These are phyloP conservation scores for Latheticus oryzae DNA, from an alignment of 2,888 invertebrate species.

Conservation along the genomic window DNA sequence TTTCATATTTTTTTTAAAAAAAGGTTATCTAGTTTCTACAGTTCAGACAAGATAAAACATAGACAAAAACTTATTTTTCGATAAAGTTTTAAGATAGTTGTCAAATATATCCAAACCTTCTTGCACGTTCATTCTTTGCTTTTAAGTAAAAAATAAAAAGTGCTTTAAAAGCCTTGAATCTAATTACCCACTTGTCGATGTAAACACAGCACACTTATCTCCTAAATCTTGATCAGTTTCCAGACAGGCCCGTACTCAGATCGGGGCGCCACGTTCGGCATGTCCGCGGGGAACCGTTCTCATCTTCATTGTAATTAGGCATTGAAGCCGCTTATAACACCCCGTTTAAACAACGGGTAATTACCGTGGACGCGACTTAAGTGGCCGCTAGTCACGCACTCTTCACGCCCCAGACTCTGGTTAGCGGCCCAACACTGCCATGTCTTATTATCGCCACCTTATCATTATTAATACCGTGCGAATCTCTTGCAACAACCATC, in stretches of 20 bases:
- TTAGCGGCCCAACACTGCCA: slow-evolving; percentile 46
- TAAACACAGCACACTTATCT: slow-evolving; percentile 49
- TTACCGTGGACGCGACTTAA: slow-evolving; percentile 43
- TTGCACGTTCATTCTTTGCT: too few relatives aligned
- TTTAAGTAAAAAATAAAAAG: too few relatives aligned
- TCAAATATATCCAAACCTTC: too few relatives aligned
- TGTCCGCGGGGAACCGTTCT: slow-evolving; percentile 36
- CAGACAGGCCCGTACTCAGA: slow-evolving; percentile 22
- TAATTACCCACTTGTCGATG: slow-evolving; percentile 52
- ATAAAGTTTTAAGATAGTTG: too few relatives aligned
- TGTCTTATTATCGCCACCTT: slow-evolving; percentile 43
- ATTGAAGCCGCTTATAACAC: slow-evolving; percentile 41
- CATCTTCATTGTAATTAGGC: slow-evolving; percentile 38
- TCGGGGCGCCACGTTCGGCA: slow-evolving; percentile 41
- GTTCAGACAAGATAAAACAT: too few relatives aligned
- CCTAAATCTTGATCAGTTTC: slow-evolving; percentile 50
- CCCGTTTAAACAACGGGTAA: slow-evolving; percentile 44
- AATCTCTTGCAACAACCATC: slow-evolving; percentile 29
- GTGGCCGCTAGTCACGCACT: slow-evolving; percentile 50
- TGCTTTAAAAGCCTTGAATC: slow-evolving; percentile 32
- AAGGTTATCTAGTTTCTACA: too few relatives aligned
- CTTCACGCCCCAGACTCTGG: slow-evolving; percentile 49
- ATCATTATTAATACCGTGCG: slow-evolving; percentile 44
- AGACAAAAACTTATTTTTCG: too few relatives aligned
- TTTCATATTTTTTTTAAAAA: too few relatives aligned